Percentiles rank a stretch among this genome's conserved stretches.
Conservation (phyloP, 2,797 vertebrate species). For the Erpetoichthys calabaricus region DNA sequence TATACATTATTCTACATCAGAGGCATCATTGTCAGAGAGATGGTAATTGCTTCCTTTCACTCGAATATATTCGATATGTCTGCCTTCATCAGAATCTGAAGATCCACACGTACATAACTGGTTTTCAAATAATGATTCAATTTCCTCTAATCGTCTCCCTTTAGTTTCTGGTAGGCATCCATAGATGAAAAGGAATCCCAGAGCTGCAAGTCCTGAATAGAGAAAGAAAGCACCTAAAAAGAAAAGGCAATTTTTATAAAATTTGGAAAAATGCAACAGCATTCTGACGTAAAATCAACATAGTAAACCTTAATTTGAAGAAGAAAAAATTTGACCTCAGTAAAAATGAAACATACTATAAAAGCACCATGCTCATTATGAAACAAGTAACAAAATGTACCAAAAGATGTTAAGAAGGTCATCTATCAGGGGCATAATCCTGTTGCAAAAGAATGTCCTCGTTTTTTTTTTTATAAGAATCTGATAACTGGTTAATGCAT, state of each 20-base stretch:
- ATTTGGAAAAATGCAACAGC: too few relatives aligned
- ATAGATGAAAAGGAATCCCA: slow-evolving; percentile 80
- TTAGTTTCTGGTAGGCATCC: slow-evolving; percentile 96
- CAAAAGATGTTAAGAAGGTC: too few relatives aligned
- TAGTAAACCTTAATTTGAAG: too few relatives aligned
- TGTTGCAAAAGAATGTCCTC: too few relatives aligned
- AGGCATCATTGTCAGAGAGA: slow-evolving; percentile 95
- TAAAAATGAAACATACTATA: too few relatives aligned
- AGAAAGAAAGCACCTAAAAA: slow-evolving; percentile 85
- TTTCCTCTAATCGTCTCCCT: slow-evolving; percentile 85
- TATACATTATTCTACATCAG: slow-evolving; percentile 78
- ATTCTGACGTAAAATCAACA: too few relatives aligned
- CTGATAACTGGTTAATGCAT: too few relatives aligned
- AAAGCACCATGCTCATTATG: too few relatives aligned
- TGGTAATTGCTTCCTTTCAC: slow-evolving; percentile 98
- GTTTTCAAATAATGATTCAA: slow-evolving; percentile 84
- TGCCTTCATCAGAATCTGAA: slow-evolving; percentile 79
- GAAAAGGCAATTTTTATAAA: slow-evolving; percentile 8
- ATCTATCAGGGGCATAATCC: too few relatives aligned
- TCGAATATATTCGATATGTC: slow-evolving; percentile 94
- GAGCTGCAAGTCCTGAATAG: slow-evolving; percentile 69
- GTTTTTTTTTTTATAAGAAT: too few relatives aligned
- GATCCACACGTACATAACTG: slow-evolving; percentile 82
- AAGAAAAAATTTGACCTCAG: too few relatives aligned
- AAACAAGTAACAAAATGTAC: too few relatives aligned